A percentile compares a stretch with the other conserved stretches of the same genome.
phyloP scores from a whole-genome alignment of 2,888 invertebrate species.

The Andrena flavipes region DNA sequence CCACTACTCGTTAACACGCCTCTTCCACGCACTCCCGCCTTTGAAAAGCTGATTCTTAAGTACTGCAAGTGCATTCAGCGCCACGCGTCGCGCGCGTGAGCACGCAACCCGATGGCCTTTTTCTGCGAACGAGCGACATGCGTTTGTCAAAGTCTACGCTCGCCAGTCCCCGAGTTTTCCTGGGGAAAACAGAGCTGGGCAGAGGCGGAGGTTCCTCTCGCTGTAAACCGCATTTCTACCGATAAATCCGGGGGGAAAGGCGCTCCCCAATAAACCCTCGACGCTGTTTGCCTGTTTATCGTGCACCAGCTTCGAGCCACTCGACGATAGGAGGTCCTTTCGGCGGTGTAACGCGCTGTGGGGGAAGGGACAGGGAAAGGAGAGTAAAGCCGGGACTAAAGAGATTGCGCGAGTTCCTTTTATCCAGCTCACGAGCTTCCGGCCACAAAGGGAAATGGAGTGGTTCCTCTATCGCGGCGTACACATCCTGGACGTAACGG shows the following conservation, averaged over 20 bases:
- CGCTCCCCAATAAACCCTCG: conserved; percentile 42
- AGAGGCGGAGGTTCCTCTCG: background rate
- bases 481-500: conserved; percentile 10
- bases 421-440: conserved; percentile 44
- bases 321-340: conserved; percentile 28
- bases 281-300: conserved; percentile 46
- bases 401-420: conserved; percentile 43
- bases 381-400: conserved; percentile 11
- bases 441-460: conserved; percentile 58
- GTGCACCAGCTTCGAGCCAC: conserved; percentile 36
- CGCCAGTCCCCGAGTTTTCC: background rate
- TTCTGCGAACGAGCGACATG: no score
- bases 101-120: no score
- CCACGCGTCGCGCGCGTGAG: no score
- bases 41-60: no score
- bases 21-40: no score
- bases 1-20: no score
- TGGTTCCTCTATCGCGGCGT: conserved; percentile 41
- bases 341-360: conserved; percentile 10
- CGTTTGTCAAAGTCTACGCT: background rate
- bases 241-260: conserved; percentile 16
- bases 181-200: background rate
- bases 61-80: no score
- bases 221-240: conserved; percentile 24
- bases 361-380: background rate